Evolutionary conservation across 2,888 invertebrate genomes (phyloP).

Genomic region (Adineta ricciae): DNA sequence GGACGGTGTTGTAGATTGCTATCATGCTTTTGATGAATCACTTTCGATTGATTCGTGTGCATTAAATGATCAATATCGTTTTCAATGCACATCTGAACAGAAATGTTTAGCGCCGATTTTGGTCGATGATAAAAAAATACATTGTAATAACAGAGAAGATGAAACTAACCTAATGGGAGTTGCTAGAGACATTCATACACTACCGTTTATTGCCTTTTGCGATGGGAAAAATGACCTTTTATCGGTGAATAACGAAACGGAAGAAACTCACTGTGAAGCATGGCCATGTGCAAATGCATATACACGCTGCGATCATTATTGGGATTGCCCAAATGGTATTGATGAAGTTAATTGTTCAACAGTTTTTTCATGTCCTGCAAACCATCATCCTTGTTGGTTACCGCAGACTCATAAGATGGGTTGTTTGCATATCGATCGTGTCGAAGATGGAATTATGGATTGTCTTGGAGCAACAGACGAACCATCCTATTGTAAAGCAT

Average conservation of each 20-base stretch:
- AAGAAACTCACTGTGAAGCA: background rate
- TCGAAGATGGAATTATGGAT: background rate
- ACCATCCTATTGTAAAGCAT: background rate
- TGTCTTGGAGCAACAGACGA: background rate
- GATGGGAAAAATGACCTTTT: background rate
- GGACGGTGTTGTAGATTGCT: background rate
- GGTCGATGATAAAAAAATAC: rapidly evolving
- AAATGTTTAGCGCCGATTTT: background rate
- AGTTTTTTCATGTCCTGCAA: background rate
- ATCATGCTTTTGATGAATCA: background rate
- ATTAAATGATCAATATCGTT: background rate
- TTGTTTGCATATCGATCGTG: background rate
- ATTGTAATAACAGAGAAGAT: background rate
- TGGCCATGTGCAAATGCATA: background rate
- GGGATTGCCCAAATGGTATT: background rate
- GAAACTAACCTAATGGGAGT: rapidly evolving
- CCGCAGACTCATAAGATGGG: background rate
- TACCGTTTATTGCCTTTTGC: background rate
- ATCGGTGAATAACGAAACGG: background rate
- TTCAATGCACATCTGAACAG: background rate
- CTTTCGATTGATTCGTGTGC: background rate
- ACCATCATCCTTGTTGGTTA: background rate
- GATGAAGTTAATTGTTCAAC: background rate
- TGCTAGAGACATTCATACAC: background rate
- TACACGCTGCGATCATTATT: background rate